phyloP scores from a whole-genome alignment of 2,888 invertebrate genomes.

The Arge pagana region DNA sequence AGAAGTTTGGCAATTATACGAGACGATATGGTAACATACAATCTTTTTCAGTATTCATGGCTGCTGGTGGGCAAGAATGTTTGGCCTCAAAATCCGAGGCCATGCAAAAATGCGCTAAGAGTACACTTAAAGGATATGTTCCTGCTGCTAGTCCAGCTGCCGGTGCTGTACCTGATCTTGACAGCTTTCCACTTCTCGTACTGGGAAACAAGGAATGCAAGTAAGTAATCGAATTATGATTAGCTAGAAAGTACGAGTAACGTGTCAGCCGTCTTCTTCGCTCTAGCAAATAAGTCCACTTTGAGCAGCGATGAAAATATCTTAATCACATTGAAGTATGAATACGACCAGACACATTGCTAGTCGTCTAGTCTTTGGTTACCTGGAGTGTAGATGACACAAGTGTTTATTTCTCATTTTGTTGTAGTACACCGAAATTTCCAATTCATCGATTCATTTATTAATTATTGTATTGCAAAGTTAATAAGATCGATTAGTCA shows the following conservation, averaged over 20 bases:
- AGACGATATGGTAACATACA: too few relatives aligned
- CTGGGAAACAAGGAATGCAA: constrained; percentile 65
- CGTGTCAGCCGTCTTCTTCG: neutral
- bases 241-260: neutral
- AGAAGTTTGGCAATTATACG: too few relatives aligned
- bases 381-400: too few relatives aligned
- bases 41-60: constrained; percentile 77
- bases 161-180: constrained; percentile 25
- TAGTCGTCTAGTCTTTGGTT: too few relatives aligned
- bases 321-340: neutral
- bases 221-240: constrained; percentile 51
- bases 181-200: constrained; percentile 63
- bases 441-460: too few relatives aligned
- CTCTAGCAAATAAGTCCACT: neutral
- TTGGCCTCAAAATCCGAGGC: constrained; percentile 65
- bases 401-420: too few relatives aligned
- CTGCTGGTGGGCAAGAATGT: constrained; percentile 81
- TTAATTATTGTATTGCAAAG: too few relatives aligned
- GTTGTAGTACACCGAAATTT: too few relatives aligned
- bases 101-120: constrained; percentile 69
- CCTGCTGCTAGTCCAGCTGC: constrained; percentile 48
- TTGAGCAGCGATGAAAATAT: neutral
- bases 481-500: too few relatives aligned
- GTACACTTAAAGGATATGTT: constrained; percentile 63
- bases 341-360: too few relatives aligned